phyloP scores from a whole-genome alignment of 2,113 vertebrate genomes.

The Canis aureus region DNA sequence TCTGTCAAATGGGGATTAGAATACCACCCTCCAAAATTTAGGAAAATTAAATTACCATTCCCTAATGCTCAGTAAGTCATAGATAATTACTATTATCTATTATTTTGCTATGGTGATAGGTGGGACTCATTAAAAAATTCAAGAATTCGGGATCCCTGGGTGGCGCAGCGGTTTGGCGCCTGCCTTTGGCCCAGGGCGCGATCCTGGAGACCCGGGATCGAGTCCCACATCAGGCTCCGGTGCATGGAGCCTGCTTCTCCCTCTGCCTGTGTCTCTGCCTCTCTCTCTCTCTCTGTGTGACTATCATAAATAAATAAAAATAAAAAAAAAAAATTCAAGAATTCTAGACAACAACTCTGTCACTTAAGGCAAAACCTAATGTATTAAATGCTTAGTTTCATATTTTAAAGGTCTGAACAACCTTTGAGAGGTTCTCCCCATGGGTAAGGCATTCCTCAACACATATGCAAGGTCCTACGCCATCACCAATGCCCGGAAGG shows the following conservation, averaged over 20 bases:
- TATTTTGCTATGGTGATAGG: background rate
- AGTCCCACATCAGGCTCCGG: too few species aligned
- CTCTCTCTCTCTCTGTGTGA: too few species aligned
- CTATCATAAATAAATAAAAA: too few species aligned
- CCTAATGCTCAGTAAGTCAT: background rate
- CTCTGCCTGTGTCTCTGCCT: too few species aligned
- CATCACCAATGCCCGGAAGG: background rate
- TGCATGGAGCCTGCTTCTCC: too few species aligned
- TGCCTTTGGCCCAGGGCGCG: too few species aligned
- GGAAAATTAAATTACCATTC: background rate
- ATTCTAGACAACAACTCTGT: background rate
- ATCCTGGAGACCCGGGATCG: too few species aligned
- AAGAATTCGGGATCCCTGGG: too few species aligned
- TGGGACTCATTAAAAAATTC: background rate
- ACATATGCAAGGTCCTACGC: background rate
- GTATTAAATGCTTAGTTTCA: background rate
- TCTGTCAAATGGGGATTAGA: background rate
- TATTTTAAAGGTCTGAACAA: background rate
- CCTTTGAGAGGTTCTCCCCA: background rate
- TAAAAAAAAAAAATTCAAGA: slow-evolving; percentile 6
- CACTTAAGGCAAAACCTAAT: background rate
- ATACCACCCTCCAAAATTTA: background rate
- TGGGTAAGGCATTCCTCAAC: background rate
- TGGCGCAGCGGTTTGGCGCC: too few species aligned
- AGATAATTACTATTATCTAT: background rate